Evolutionary conservation across 2,797 vertebrate genomes (phyloP), one percentile per base, ranked within the genome.

Genomic region (Taeniopygia guttata): DNA sequence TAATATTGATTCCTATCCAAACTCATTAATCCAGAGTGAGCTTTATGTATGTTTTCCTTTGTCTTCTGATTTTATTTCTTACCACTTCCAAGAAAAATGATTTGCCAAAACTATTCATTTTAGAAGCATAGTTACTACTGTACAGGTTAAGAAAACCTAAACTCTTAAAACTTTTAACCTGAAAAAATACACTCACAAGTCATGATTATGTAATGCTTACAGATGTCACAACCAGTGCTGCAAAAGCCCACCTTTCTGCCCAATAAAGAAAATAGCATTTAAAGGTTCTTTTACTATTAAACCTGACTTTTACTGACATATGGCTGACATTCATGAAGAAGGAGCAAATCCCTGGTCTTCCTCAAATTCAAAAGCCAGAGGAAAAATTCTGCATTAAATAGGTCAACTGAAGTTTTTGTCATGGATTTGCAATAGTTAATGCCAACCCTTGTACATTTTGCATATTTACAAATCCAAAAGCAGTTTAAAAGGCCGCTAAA

Each of bases 1-100:
- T 74, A 81, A 93, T 92, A 87, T 87, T 93, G 77, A 70, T 77
- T 87, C 78, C 68, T 72, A 84, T 91, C 88, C 52, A 56, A 75
- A 79, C 74, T 21, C 87, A 81, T 84, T 91, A 90, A 93, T 83
- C 45, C 40, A 72, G 29, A 95, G 20, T 54, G 25, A 94, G 40
- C 34, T 73, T 66, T 21, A 17, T 40, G 11, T 48, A 51, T 34
- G 52, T 84, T 78, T 67, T 67, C 42, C 56, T 84, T 80, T 48
- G 56, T 67, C 62, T 88, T 78, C 36, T 46, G 40, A 68, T 75
- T 77, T 83, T 77, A 45, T 42, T 90, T 89, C 72, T 55, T 52
- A 91, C 20, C 9, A 32, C 48, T 66, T 81, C 66, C 80, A 90
- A 86, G 34, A 79, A 89, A 91, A 90, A 77, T 38, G 74, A 62